Evolutionary conservation across 1,140 invertebrate species (phyloP).

Genomic region (Megalopta genalis): DNA sequence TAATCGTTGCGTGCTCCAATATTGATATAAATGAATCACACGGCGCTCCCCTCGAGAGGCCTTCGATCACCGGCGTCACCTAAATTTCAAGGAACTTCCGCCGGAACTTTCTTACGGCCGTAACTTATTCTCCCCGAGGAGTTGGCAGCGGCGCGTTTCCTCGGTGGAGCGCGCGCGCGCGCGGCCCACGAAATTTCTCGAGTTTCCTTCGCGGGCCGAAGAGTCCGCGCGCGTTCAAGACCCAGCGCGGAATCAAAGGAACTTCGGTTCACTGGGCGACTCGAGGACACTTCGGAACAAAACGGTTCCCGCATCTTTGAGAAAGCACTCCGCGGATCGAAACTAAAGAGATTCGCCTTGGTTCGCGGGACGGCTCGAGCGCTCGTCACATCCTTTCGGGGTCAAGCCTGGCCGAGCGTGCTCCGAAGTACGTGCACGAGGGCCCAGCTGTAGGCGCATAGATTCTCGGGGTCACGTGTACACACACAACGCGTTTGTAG

Average conservation of each 20-base stretch:
- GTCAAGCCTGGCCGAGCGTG: conserved; percentile 13
- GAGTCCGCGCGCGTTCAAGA: too few relatives aligned
- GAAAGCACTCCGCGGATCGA: too few relatives aligned
- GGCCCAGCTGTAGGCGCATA: conserved; percentile 9
- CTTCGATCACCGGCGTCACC: conserved; percentile 51
- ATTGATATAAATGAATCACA: conserved; percentile 66
- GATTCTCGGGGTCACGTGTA: conserved; percentile 50
- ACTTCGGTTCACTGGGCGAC: too few relatives aligned
- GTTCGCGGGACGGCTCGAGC: background rate
- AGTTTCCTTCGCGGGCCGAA: background rate
- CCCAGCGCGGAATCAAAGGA: too few relatives aligned
- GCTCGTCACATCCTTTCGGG: conserved; percentile 12
- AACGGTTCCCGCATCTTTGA: too few relatives aligned
- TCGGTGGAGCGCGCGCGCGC: background rate
- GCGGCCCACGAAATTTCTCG: conserved; percentile 9
- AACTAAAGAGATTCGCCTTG: background rate
- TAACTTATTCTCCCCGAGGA: conserved; percentile 53
- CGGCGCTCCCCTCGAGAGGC: conserved; percentile 47
- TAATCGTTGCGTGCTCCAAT: conserved; percentile 55
- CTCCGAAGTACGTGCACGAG: conserved; percentile 14
- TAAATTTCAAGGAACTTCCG: conserved; percentile 55
- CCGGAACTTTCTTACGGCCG: conserved; percentile 47
- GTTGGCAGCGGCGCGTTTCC: conserved; percentile 1
- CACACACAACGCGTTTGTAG: conserved; percentile 52
- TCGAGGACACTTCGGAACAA: too few relatives aligned